Evolutionary conservation across 2,113 vertebrate species (phyloP), one percentile per base, ranked within the genome.

Genomic region (Saccopteryx leptura): DNA sequence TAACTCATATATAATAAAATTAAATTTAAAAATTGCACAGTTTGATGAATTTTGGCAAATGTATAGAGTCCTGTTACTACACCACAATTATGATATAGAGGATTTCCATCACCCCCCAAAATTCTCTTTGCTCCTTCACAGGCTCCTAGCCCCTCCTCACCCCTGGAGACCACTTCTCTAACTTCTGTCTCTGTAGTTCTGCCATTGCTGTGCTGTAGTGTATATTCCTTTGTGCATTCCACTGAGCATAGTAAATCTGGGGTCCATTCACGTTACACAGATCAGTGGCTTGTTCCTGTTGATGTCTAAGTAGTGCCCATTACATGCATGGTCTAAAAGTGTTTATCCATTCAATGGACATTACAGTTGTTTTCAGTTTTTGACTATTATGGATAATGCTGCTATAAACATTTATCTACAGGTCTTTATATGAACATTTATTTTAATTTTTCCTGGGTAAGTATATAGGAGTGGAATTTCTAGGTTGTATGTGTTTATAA

Each of bases 361-460:
- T 31, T 56, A 24, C 15, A 60, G n/a, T 52, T 89, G 52, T 48
- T 86, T 86, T 52, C 39, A 81, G 46, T 58, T 92, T 78, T 65
- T 65, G 17, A 28, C 15, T 72, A 9, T 39, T 58, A 60, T n/a
- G 76, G 33, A 52, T 72, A 78, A 39, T 15, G 28, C 28, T 69
- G 28, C 26, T 84, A 26, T 46, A 66, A 71, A 50, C 1, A 72
- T 93, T 93, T 48, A 52, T 12, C 69, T 14, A 26, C 12, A 3
- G 6, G 28, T 72, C 52, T 83, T 83, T 33, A 68, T 24, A 63
- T 60, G 15, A 75, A 48, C 5, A 87, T 72, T 31, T 31, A 63
- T 87, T 83, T 63, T 95, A n/a, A 74, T 56, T 68, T 93, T 56
- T 74, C 48, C 39, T 83, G 54, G 61, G 9, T 90, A 85, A 63